Evolutionary conservation across 1,140 invertebrate species (phyloP), one percentile per base, ranked within the genome.

Genomic region (Drosophila nasuta): DNA sequence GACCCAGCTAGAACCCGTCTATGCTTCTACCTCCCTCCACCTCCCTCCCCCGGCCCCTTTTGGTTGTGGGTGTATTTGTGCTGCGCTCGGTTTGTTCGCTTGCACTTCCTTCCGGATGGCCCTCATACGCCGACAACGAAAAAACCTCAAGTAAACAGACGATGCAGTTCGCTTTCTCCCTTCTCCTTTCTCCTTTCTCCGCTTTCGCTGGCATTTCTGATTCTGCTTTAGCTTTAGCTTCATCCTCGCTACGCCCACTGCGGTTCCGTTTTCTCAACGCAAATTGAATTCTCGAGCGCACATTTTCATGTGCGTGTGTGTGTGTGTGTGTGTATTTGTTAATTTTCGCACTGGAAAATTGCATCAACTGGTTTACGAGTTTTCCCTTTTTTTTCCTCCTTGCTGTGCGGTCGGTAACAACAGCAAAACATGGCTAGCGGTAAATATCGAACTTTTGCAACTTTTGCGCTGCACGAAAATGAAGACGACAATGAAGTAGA

Each of bases 271-370:
- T 80, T 82, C 77, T 54, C 48, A 60, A 38, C 83, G 63, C 83
- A 87, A 87, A 87, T 87, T 87, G 83, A 87, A 87, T 87, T 87
- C 83, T 82, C 82, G 76, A 70, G 82, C 76, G 71, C 75, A 77
- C 71, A 82, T 75, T 79, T 79, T 76, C 71, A 79, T 76, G 54
- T 86, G 77, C 82, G 49, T 57, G 56, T 46, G 51, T 48, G 43
- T 62, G 41, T 70, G n/a, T n/a, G 48, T 70, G 75, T 78, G 69
- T 86, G 69, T 86, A 73, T 87, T 79, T 87, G 72, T 82, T 87
- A 87, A 87, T 87, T 77, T 87, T 82, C 83, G 79, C 80, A 79
- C 79, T 72, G 79, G 83, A 82, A 87, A 87, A 87, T 88, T 87
- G 83, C 83, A 88, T 87, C 82, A 87, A 80, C 75, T 81, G 77